Evolutionary conservation across 2,888 invertebrate species (phyloP).

Genomic region (Chelonus formosanus): DNA sequence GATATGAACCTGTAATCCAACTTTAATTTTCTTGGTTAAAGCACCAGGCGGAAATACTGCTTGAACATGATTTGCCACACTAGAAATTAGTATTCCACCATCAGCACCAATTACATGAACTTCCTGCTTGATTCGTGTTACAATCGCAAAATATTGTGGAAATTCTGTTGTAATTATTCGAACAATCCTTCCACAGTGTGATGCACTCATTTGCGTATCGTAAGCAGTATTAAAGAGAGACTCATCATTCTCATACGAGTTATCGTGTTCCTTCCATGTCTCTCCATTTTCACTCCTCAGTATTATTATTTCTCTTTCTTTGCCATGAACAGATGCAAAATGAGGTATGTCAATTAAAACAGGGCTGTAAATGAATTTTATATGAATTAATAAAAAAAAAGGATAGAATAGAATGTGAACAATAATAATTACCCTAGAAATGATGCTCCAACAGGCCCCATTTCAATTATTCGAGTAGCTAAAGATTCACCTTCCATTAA

Average conservation of each 20-base stretch:
- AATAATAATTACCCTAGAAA: slow-evolving; percentile 82
- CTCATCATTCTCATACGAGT: slow-evolving; percentile 70
- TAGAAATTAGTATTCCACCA: slow-evolving; percentile 95
- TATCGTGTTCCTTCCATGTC: slow-evolving; percentile 94
- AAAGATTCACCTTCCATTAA: slow-evolving; percentile 98
- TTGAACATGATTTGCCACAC: slow-evolving; percentile 79
- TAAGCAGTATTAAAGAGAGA: slow-evolving; percentile 73
- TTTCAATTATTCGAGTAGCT: slow-evolving; percentile 91
- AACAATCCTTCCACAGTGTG: slow-evolving; percentile 78
- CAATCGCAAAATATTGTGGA: slow-evolving; percentile 97
- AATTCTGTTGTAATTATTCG: slow-evolving; percentile 96
- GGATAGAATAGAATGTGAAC: too few relatives aligned
- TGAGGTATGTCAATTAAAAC: slow-evolving; percentile 97
- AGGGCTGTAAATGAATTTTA: slow-evolving; percentile 69
- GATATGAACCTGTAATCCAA: slow-evolving; percentile 82
- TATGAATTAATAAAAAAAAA: neutral
- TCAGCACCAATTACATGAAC: slow-evolving; percentile 97
- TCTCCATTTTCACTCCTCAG: slow-evolving; percentile 97
- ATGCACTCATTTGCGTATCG: slow-evolving; percentile 65
- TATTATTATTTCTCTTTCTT: slow-evolving; percentile 95
- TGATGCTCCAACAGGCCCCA: slow-evolving; percentile 95
- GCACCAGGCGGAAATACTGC: slow-evolving; percentile 94
- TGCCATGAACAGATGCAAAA: slow-evolving; percentile 92
- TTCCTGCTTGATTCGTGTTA: slow-evolving; percentile 94
- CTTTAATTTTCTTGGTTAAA: slow-evolving; percentile 98